Base-by-base conservation (phyloP, 2,888 invertebrate species). In the Hermodice carunculata region DNA sequence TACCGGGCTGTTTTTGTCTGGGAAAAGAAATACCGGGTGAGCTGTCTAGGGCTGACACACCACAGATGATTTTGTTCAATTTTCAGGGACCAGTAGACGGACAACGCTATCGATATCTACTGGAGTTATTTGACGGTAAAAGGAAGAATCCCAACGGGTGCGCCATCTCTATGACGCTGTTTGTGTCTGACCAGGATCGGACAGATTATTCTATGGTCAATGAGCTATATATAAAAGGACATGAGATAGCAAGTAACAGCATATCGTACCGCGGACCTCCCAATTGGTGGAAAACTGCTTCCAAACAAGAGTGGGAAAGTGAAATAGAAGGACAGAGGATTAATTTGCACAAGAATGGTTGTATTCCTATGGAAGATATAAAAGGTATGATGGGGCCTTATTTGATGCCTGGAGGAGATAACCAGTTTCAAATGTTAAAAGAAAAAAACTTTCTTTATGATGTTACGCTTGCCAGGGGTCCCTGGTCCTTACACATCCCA, bases 161-260 rank as follows among this genome's bases (percentile, higher is more conserved):
- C 65, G 88, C 88, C 0, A 88, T 89, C 93, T 81, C 94, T 93
- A 95, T 94, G 66, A 98, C 98, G 40, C 96, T 98, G 90, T 98
- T 98, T 88, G 95, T 98, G 70, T 97, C 96, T 53, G n/a, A n/a
- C n/a, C 98, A 98, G 87, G 96, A 98, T 87, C 98, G 98, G 96
- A 98, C 98, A 62, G 96, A 98, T 89, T 98, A 98, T 89, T 93
- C 94, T 87, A 94, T 95, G 89, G 98, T 98, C 66, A 96, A 97
- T 88, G 95, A 96, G 88, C 90, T 98, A 71, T 96, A 96, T 88
- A 90, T 95, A 73, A 91, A 92, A 82, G 98, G 98, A 83, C 97
- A 98, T 86, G 98, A 98, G 89, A 94, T 98, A 88, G 98, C 96
- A 73, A 96, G 96, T 73, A 98, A 98, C 88, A 97, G 98, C 77